Conservation (phyloP, 2,888 invertebrate species). For the Apoderus coryli region DNA sequence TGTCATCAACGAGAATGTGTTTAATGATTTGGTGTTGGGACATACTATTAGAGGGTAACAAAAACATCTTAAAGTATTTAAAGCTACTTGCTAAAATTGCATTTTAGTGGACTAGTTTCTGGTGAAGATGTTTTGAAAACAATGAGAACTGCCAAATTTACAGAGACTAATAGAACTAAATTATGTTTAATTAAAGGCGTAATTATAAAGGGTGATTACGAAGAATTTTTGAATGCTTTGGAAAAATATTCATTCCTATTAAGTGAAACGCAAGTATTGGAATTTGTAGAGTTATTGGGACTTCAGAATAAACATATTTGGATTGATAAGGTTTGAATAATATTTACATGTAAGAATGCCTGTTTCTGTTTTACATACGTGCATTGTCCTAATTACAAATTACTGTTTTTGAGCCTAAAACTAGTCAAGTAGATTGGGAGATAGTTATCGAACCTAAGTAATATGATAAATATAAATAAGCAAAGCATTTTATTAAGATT, state of each 20-base stretch:
- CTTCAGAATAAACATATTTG: constrained; percentile 16
- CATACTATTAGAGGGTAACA: constrained; percentile 40
- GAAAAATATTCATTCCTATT: constrained; percentile 22
- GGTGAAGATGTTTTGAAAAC: constrained; percentile 38
- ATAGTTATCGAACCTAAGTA: too few species aligned
- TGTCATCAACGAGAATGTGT: constrained; percentile 41
- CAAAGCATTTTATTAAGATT: too few species aligned
- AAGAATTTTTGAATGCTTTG: constrained; percentile 30
- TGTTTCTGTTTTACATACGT: too few species aligned
- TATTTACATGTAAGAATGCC: too few species aligned
- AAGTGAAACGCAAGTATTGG: constrained; percentile 29
- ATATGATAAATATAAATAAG: too few species aligned
- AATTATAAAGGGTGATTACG: constrained; percentile 34
- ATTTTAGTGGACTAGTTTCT: constrained; percentile 29
- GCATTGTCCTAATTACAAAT: too few species aligned
- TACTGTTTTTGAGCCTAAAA: too few species aligned
- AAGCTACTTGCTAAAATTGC: background rate
- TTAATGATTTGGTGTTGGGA: constrained; percentile 44
- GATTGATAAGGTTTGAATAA: too few species aligned
- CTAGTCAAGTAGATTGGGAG: too few species aligned
- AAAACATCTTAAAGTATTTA: constrained; percentile 7
- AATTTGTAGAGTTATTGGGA: constrained; percentile 35
- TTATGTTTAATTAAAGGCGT: constrained; percentile 37
- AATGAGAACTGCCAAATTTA: constrained; percentile 42
- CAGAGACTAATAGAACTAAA: constrained; percentile 35